Conservation (phyloP, 2,888 invertebrate species). For the Eudasyphora cyanicolor region DNA sequence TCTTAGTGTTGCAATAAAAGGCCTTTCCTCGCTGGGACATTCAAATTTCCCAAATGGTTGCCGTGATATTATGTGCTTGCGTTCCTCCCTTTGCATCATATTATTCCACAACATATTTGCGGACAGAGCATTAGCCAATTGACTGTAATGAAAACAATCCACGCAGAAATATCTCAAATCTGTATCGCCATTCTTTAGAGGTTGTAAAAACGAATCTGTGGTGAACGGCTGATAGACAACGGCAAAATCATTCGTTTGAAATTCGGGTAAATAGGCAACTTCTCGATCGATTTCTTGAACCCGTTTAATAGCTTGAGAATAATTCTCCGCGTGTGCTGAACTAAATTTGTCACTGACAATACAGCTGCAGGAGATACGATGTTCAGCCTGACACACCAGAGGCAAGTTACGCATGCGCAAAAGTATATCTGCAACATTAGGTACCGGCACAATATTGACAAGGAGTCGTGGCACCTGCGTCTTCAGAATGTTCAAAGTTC, state of each 20-base stretch:
- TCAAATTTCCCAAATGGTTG: slow-evolving; percentile 67
- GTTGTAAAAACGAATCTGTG: slow-evolving; percentile 74
- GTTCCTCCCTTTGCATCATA: slow-evolving; percentile 80
- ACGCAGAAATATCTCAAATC: slow-evolving; percentile 81
- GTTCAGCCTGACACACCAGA: slow-evolving; percentile 66
- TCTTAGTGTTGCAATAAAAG: slow-evolving; percentile 73
- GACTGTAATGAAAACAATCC: slow-evolving; percentile 85
- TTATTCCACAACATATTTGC: slow-evolving; percentile 83
- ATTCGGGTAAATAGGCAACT: slow-evolving; percentile 78
- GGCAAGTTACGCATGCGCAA: slow-evolving; percentile 66
- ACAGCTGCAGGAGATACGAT: slow-evolving; percentile 72
- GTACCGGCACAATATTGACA: slow-evolving; percentile 72
- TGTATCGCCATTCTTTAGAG: slow-evolving; percentile 74
- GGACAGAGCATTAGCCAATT: slow-evolving; percentile 81
- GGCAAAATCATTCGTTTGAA: slow-evolving; percentile 81
- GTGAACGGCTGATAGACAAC: slow-evolving; percentile 81
- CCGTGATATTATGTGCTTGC: slow-evolving; percentile 73
- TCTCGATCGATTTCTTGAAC: slow-evolving; percentile 81
- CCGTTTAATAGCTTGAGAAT: slow-evolving; percentile 60
- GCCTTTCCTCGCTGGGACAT: slow-evolving; percentile 75
- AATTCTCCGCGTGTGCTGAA: slow-evolving; percentile 36
- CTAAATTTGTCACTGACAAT: slow-evolving; percentile 68
- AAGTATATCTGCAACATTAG: slow-evolving; percentile 69
- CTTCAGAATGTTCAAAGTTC: slow-evolving; percentile 80
- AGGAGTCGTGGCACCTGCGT: slow-evolving; percentile 81